Base-by-base conservation (phyloP, 2,888 invertebrate genomes). In the Leistus spinibarbis region DNA sequence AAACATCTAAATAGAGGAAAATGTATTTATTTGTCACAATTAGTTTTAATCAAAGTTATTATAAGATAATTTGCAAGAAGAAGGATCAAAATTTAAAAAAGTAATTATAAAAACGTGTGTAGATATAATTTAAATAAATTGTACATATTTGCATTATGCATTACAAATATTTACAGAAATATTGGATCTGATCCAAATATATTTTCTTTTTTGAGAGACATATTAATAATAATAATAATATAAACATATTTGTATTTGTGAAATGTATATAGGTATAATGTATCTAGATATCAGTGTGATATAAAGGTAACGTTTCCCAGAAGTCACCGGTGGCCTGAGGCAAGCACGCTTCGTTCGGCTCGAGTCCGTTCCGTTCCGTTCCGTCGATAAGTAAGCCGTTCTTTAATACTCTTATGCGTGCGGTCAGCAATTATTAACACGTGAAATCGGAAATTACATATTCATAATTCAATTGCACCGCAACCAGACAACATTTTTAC, bases 361-460 rank as follows among this genome's bases (percentile, higher is more conserved):
- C 20, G 62, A 62, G 54, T 9, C 20, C n/a, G 13, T 16, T 9
- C 54, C 16, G n/a, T 57, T 64, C 72, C 66, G 72, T 73, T 72
- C 73, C 68, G 73, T 53, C 23, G 73, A 60, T 74, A 67, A 74
- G 73, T 67, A 54, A 67, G 69, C 69, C 64, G 63, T 75, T 68
- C 69, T 75, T 68, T 68, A 67, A 74, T 71, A 65, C 71, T 27
- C 27, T 54, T 54, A 64, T 75, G 69, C 75, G 75, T 68, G 69
- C 75, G 75, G 75, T 65, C 75, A 54, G 64, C 75, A 75, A 75
- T 75, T 75, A 75, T 75, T 69, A 66, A 68, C 69, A 75, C 75
- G 75, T 75, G 75, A 75, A 75, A 75, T 75, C 63, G 75, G 75
- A 75, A 75, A 75, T 75, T 75, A 75, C 62, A 75, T 56, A 75